These are phyloP conservation scores for Drosophila koepferae DNA, from an alignment of 2,888 invertebrate genomes.

Conservation along the genomic window DNA sequence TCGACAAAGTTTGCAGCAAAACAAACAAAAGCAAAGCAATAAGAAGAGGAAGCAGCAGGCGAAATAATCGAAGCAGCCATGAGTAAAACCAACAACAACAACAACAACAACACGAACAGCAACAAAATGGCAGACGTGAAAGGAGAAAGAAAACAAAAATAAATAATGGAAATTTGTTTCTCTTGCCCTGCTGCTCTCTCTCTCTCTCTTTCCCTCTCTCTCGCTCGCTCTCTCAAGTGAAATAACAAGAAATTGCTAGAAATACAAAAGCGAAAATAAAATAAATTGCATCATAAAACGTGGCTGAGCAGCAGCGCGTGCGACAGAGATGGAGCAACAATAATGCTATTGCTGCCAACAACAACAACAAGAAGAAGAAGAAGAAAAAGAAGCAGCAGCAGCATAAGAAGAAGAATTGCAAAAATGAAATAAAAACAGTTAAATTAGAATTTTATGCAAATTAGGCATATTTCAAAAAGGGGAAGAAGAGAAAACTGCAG, in stretches of 20 bases:
- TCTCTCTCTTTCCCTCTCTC: constrained; percentile 23
- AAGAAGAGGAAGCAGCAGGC: constrained; percentile 46
- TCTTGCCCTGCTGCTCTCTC: constrained; percentile 45
- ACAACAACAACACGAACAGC: constrained; percentile 49
- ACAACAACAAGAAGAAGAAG: neutral
- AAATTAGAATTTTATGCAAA: constrained; percentile 85
- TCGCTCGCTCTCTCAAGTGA: constrained; percentile 46
- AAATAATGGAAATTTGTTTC: constrained; percentile 81
- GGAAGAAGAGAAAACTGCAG: constrained; percentile 25
- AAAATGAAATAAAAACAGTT: constrained; percentile 47
- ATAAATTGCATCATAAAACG: constrained; percentile 79
- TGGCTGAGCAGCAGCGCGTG: constrained; percentile 17
- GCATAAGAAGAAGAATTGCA: constrained; percentile 11
- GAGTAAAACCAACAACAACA: constrained; percentile 58
- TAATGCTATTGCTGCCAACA: constrained; percentile 30
- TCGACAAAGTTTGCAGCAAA: constrained; percentile 55
- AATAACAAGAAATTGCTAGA: constrained; percentile 77
- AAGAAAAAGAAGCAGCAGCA: constrained; percentile 4
- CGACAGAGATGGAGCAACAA: constrained; percentile 29
- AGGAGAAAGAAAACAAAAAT: constrained; percentile 61
- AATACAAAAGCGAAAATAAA: constrained; percentile 72
- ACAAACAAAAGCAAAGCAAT: constrained; percentile 60
- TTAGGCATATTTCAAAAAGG: constrained; percentile 55
- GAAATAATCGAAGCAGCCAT: constrained; percentile 62
- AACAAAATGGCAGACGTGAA: constrained; percentile 55